phyloP scores from a whole-genome alignment of 2,797 vertebrate genomes.

The Brachymystax lenok region DNA sequence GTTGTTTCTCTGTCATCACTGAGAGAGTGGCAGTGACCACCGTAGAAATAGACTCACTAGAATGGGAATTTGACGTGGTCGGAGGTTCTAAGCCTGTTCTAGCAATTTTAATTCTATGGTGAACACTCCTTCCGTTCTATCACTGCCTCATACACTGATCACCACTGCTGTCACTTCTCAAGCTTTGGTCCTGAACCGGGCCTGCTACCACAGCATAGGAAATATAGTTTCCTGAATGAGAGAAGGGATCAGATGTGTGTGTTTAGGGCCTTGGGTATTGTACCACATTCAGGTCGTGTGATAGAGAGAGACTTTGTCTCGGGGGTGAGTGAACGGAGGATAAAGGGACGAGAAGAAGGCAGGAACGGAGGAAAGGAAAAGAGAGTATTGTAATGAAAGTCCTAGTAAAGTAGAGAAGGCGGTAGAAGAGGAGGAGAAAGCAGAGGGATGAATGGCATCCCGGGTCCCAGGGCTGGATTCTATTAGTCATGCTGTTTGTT shows the following conservation, averaged over 20 bases:
- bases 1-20: constrained; percentile 38
- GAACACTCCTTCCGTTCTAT: constrained; percentile 10
- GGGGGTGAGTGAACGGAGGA: not conserved
- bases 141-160: constrained; percentile 38
- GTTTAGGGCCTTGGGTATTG: not conserved
- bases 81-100: too few species aligned
- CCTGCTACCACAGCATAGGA: not conserved
- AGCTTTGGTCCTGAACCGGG: too few species aligned
- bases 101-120: too few species aligned
- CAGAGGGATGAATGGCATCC: constrained; percentile 21
- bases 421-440: not conserved
- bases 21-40: constrained; percentile 15
- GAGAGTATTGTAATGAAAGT: too few species aligned
- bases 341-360: too few species aligned
- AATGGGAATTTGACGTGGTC: not conserved
- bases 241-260: not conserved
- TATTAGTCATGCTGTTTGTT: constrained; percentile 52
- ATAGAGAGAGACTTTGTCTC: not conserved
- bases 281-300: not conserved
- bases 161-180: too few species aligned
- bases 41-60: not conserved
- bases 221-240: not conserved
- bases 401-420: too few species aligned
- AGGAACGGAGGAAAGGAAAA: too few species aligned
- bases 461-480: constrained; percentile 26